These are phyloP conservation scores for Calephelis virginiensis DNA, from an alignment of 1,140 invertebrate species.

Conservation along the genomic window DNA sequence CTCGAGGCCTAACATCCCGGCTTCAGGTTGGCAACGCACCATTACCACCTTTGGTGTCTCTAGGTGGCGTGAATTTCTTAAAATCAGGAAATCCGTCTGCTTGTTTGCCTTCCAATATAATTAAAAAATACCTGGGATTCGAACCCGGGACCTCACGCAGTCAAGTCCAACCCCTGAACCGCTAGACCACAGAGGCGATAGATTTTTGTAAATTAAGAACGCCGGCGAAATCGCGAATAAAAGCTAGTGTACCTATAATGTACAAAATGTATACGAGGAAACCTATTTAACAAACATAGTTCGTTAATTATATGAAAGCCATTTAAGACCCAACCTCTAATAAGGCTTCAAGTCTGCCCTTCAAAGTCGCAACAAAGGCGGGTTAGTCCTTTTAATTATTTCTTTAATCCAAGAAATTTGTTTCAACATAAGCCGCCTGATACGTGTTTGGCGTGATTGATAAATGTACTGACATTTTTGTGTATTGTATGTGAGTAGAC, in stretches of 20 bases:
- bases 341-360: background rate
- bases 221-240: too few species aligned
- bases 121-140: too few species aligned
- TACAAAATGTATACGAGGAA: background rate
- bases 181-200: too few species aligned
- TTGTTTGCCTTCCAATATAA: too few species aligned
- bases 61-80: too few species aligned
- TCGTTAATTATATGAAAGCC: constrained; percentile 5
- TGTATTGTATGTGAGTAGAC: background rate
- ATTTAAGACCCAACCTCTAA: constrained; percentile 1
- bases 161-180: too few species aligned
- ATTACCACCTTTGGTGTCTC: too few species aligned
- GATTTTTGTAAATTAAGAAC: too few species aligned
- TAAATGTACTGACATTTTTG: background rate
- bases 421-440: constrained; percentile 23
- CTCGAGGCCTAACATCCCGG: too few species aligned
- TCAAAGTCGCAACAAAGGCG: background rate
- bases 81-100: too few species aligned
- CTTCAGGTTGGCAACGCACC: too few species aligned
- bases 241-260: background rate
- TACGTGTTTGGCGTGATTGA: background rate
- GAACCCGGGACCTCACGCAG: too few species aligned
- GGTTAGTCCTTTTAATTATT: constrained; percentile 31
- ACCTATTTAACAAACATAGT: background rate
- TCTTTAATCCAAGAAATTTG: constrained; percentile 35